A percentile compares a stretch with the other conserved stretches of the same genome.
Conservation (phyloP, 2,888 invertebrate genomes). For the Atrina japonica region DNA sequence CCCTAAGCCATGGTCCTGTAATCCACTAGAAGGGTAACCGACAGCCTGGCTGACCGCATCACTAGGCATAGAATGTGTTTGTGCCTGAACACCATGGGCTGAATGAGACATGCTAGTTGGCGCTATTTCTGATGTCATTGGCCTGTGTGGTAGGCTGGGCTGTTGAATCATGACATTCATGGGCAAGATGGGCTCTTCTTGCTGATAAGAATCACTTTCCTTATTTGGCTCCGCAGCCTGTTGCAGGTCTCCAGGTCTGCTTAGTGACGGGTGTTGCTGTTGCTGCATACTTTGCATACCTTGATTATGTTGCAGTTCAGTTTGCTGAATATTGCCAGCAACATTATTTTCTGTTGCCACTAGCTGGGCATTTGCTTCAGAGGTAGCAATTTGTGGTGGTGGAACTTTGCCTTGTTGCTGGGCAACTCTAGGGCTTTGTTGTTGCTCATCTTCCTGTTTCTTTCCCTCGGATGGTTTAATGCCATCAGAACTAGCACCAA, state of each 20-base stretch:
- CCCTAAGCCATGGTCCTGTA: no score
- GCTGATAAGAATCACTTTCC: slow-evolving; percentile 16
- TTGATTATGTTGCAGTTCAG: background rate
- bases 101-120: no score
- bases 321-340: no score
- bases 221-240: background rate
- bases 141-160: slow-evolving; percentile 36
- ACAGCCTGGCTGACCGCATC: no score
- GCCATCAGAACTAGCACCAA: background rate
- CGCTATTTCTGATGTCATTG: background rate
- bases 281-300: background rate
- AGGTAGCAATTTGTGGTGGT: background rate
- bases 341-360: background rate
- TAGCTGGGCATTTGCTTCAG: background rate
- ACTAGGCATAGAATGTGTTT: no score
- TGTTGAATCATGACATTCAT: slow-evolving; percentile 49
- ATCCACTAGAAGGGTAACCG: no score
- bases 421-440: background rate
- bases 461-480: background rate
- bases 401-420: background rate
- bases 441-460: background rate
- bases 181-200: slow-evolving; percentile 44
- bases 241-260: background rate
- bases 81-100: no score
- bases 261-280: background rate